Conservation (phyloP, 2,113 vertebrate species). For the Passer montanus region DNA sequence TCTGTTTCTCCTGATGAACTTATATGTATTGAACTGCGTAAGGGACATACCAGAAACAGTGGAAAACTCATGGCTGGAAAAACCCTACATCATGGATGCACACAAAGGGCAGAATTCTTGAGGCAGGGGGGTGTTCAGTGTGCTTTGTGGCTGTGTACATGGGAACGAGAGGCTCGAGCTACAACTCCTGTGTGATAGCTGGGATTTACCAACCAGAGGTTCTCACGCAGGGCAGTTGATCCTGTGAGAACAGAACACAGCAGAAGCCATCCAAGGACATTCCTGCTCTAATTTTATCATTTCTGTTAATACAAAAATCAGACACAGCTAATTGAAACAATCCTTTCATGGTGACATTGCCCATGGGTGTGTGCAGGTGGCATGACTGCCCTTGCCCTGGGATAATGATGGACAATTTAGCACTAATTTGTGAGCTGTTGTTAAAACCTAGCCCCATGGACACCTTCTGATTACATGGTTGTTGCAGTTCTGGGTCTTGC, state of each 20-base stretch:
- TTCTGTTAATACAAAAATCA: background rate
- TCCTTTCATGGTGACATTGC: background rate
- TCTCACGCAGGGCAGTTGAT: accelerated
- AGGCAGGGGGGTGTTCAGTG: background rate
- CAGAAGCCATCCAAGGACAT: background rate
- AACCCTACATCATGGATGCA: background rate
- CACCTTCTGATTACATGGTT: background rate
- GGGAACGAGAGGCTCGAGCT: background rate
- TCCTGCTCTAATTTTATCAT: background rate
- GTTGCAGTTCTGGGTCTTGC: background rate
- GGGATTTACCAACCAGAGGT: background rate
- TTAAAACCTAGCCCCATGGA: background rate
- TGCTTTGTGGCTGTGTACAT: background rate
- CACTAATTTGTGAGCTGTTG: background rate
- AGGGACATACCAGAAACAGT: background rate
- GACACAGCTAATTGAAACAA: background rate
- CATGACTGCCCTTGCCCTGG: background rate
- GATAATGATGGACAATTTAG: background rate
- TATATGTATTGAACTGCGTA: background rate
- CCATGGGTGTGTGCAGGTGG: background rate
- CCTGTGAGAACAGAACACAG: background rate
- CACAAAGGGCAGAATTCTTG: accelerated
- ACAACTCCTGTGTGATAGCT: background rate
- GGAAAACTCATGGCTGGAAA: background rate
- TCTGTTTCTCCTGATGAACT: background rate